Base-by-base conservation (phyloP, 2,888 invertebrate genomes). In the Stenodera caucasica region DNA sequence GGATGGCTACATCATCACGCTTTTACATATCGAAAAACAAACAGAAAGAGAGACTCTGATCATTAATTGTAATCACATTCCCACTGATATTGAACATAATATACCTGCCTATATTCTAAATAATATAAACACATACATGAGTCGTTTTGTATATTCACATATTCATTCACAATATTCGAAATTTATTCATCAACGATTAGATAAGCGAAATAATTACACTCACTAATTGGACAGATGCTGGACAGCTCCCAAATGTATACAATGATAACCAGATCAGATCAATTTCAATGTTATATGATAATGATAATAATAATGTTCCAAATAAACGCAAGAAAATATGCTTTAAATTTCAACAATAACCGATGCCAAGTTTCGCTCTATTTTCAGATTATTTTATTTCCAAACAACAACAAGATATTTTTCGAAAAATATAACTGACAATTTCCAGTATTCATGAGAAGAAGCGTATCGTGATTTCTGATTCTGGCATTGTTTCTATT, bases 21-120 rank as follows among this genome's bases (percentile, higher is more conserved):
- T 66, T 61, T 63, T 60, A 67, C 59, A 66, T 61, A 49, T 21
- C 23, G 49, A 58, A 66, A 72, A 71, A 71, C 70, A 72, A 70
- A 72, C 67, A 71, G 60, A 66, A 63, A 67, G 65, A 64, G 66
- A 23, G 21, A 12, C 18, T 63, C 69, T 68, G 70, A 72, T 72
- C 67, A 66, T 66, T 73, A 72, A 70, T 73, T 72, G 70, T 69
- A 72, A 74, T 74, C 72, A 71, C 71, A 72, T 71, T 70, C 64
- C 69, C 57, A 57, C 57, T 49, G n/a, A 58, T 49, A 45, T 49
- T 53, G 12, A 12, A 21, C 7, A 18, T 8, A 5, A 3, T 3
- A 15, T 35, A 14, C 7, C 14, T 37, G 11, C 6, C 15, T 37
- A 6, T 40, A 40, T 18, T 12, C 21, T 21, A 21, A n/a, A n/a